Evolutionary conservation across 2,797 vertebrate genomes (phyloP), one percentile per base, ranked within the genome.

Genomic region (Urophycis tenuis): DNA sequence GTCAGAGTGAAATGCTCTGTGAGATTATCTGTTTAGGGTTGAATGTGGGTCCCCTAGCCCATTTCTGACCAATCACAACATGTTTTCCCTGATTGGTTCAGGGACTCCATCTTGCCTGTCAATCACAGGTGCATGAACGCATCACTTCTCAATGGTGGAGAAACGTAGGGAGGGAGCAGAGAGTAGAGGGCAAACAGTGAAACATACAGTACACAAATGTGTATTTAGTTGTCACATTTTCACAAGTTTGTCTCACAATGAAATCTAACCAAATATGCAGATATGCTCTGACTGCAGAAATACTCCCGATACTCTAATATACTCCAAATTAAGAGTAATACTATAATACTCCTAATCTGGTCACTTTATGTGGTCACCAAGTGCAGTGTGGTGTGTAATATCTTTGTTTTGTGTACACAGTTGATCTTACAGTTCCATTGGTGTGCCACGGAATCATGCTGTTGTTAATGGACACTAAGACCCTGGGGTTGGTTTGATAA

Each of bases 371-470:
- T n/a, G n/a, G n/a, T n/a, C n/a, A n/a, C 31, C 9, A 25, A 25
- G 5, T 35, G 72, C 31, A 70, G 30, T 31, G 67, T 31, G 30
- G 32, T 70, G 25, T 73, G 17, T 36, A 73, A 29, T 29, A 35
- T 73, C 17, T n/a, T 36, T 14, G 12, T 5, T 4, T 3, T 30
- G 33, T 17, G 14, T 17, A 19, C 15, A 74, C 25, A 33, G 33
- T 33, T n/a, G 1, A 0, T 78, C 88, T 87, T 83, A 93, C 92
- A 34, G 85, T 39, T 76, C 79, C 71, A 0, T 83, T 74, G 67
- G 84, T 84, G 22, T 89, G 82, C 95, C 95, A 96, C 32, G 36
- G 80, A 76, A 95, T 85, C 74, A 87, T 81, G 81, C 34, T 80
- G 74, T 25, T 25, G n/a, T 88, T 91, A 75, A 81, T 95, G 78